Evolutionary conservation across 2,797 vertebrate genomes (phyloP).

Genomic region (Alfaro cultratus): DNA sequence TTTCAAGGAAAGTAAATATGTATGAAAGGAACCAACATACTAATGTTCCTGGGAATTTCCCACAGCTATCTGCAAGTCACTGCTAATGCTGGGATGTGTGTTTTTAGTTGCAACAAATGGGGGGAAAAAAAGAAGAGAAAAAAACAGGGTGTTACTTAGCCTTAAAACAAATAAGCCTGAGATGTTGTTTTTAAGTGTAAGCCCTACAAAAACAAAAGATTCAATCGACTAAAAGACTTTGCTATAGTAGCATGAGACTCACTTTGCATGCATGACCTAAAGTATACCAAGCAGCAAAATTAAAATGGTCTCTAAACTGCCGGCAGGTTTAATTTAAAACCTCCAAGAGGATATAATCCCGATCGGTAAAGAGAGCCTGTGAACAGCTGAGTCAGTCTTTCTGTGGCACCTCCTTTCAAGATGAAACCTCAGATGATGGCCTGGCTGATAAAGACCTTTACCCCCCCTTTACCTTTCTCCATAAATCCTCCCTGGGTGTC

Average conservation of each 20-base stretch:
- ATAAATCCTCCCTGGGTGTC: constrained; percentile 2
- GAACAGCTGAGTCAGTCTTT: constrained; percentile 40
- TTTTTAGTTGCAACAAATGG: constrained; percentile 13
- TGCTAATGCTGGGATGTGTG: constrained; percentile 5
- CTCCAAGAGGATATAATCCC: constrained; percentile 35
- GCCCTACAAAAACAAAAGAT: not conserved
- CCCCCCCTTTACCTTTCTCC: not conserved
- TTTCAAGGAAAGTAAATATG: constrained; percentile 37
- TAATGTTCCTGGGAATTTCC: constrained; percentile 38
- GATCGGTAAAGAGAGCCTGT: constrained; percentile 7
- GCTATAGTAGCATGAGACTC: not conserved
- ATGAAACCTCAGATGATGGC: constrained; percentile 33
- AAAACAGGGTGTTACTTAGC: not conserved
- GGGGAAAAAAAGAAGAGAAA: not conserved
- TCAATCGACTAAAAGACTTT: not conserved
- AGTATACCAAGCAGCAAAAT: constrained; percentile 11
- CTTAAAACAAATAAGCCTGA: not conserved
- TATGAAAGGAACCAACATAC: constrained; percentile 39
- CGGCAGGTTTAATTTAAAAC: constrained; percentile 42
- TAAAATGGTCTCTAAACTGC: constrained; percentile 30
- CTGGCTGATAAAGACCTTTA: constrained; percentile 12
- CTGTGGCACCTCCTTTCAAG: constrained; percentile 17
- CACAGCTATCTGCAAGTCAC: constrained; percentile 17
- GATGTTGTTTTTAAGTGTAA: not conserved
- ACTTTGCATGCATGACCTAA: constrained; percentile 1